Evolutionary conservation across 2,888 invertebrate genomes (phyloP).

Genomic region (Synergus laeviventris): DNA sequence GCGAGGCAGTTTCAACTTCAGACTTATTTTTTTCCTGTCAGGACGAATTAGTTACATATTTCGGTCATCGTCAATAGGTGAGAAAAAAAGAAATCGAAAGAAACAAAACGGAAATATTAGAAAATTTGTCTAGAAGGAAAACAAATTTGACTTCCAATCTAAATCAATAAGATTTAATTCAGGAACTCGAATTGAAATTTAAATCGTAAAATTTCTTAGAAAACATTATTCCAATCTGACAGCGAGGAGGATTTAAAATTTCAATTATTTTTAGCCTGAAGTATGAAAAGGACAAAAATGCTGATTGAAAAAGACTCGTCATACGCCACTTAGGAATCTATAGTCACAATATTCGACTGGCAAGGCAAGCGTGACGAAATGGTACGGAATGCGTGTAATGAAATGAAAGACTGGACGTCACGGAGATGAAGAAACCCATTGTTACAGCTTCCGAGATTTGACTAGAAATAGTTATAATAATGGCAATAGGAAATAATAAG

Average conservation of each 20-base stretch:
- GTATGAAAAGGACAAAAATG: background rate
- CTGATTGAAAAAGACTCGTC: background rate
- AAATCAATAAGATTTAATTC: too few species aligned
- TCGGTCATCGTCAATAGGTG: too few species aligned
- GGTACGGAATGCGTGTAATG: slow-evolving; percentile 50
- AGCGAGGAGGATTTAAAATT: background rate
- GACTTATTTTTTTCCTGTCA: too few species aligned
- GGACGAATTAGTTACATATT: too few species aligned
- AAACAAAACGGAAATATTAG: too few species aligned
- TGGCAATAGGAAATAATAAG: background rate
- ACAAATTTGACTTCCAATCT: too few species aligned
- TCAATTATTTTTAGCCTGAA: background rate
- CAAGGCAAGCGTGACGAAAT: slow-evolving; percentile 55
- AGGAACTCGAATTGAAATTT: too few species aligned
- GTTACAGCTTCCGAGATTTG: slow-evolving; percentile 55
- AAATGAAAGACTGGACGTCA: slow-evolving; percentile 35
- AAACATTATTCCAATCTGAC: background rate
- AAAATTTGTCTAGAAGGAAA: too few species aligned
- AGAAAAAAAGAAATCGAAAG: too few species aligned
- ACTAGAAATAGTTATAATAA: slow-evolving; percentile 54
- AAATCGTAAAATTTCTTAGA: too few species aligned
- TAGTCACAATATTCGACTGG: slow-evolving; percentile 43
- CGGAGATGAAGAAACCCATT: slow-evolving; percentile 56
- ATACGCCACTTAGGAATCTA: background rate
- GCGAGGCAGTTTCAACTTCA: background rate